phyloP scores from a whole-genome alignment of 2,888 invertebrate species.

The Pristionchus arcanus region DNA sequence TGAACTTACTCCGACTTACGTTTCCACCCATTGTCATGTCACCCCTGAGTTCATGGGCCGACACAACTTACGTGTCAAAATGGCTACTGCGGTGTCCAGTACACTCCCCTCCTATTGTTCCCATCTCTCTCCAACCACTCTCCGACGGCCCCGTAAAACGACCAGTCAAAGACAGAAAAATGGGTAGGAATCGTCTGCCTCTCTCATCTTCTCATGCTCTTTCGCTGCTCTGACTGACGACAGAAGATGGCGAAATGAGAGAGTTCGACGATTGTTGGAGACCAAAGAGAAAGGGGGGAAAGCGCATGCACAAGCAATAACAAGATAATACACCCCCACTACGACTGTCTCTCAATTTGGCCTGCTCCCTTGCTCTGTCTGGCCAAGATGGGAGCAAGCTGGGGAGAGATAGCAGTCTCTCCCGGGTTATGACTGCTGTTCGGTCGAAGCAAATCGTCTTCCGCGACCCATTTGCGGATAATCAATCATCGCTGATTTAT shows the following conservation, averaged over 20 bases:
- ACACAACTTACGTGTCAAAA: too few species aligned
- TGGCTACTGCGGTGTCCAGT: neutral
- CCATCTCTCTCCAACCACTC: neutral
- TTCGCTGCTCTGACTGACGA: too few species aligned
- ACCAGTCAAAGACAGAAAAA: conserved; percentile 26
- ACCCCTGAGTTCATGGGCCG: too few species aligned
- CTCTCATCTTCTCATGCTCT: too few species aligned
- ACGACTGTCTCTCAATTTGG: neutral
- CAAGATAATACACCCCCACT: conserved; percentile 48
- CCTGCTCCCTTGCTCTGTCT: neutral
- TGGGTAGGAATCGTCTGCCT: neutral
- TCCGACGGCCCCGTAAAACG: conserved; percentile 13
- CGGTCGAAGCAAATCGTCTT: neutral
- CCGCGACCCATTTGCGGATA: conserved; percentile 4
- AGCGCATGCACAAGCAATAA: conserved; percentile 25
- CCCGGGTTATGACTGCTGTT: conserved; percentile 1
- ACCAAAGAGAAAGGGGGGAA: neutral
- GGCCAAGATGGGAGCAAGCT: neutral
- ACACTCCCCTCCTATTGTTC: conserved; percentile 2
- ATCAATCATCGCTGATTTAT: conserved; percentile 14
- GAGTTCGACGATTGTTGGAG: neutral
- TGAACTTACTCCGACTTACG: neutral
- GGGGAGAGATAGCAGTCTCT: neutral
- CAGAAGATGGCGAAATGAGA: neutral
- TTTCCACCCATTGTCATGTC: neutral